Conservation (phyloP, 2,797 vertebrate species). For the Sphenodon punctatus region DNA sequence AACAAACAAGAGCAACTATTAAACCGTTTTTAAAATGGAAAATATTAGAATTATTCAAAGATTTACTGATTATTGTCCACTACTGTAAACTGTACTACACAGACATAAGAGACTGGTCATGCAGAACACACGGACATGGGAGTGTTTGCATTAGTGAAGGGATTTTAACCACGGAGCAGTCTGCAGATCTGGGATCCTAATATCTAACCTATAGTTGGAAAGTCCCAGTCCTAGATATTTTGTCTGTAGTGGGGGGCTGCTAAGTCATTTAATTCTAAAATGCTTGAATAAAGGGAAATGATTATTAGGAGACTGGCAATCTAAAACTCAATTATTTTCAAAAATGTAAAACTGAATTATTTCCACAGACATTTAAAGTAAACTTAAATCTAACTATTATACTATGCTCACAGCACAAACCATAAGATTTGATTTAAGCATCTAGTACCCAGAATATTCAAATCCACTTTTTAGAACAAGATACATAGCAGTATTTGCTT, state of each 20-base stretch:
- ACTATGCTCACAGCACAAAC: background rate
- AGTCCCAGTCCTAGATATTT: background rate
- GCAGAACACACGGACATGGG: too few species aligned
- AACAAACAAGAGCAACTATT: background rate
- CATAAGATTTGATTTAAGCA: background rate
- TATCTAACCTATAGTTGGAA: background rate
- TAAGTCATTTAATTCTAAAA: background rate
- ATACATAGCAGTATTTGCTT: too few species aligned
- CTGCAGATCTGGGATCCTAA: background rate
- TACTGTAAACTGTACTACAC: background rate
- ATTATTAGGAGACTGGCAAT: too few species aligned
- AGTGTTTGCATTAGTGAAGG: too few species aligned
- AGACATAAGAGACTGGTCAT: background rate
- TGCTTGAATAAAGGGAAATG: too few species aligned
- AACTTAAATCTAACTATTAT: background rate
- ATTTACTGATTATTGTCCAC: too few species aligned
- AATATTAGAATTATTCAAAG: background rate
- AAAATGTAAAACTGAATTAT: too few species aligned
- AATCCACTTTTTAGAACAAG: too few species aligned
- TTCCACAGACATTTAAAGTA: background rate
- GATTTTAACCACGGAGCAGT: too few species aligned
- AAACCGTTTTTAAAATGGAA: background rate
- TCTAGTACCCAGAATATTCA: too few species aligned
- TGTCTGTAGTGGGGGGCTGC: background rate
- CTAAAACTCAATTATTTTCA: too few species aligned